phyloP scores from a whole-genome alignment of 2,113 vertebrate species.

The Melanotaenia duboulayi region DNA sequence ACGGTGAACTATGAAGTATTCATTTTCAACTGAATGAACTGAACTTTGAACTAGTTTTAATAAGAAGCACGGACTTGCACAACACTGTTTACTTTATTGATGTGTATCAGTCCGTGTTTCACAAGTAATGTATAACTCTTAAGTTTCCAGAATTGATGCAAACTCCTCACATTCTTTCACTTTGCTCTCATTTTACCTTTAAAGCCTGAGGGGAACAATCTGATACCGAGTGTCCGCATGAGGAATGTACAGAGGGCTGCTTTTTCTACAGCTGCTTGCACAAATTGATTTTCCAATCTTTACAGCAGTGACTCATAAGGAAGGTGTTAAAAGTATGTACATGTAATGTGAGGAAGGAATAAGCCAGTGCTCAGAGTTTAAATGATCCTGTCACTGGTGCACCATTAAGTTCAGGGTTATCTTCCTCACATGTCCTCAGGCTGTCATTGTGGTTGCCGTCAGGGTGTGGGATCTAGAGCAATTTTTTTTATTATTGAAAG shows the following conservation, averaged over 20 bases:
- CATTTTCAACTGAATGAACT: no score
- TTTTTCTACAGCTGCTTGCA: conserved; percentile 55
- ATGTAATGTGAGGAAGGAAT: conserved; percentile 26
- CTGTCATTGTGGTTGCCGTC: not conserved
- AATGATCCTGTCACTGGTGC: conserved; percentile 60
- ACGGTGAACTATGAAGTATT: no score
- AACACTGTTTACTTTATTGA: not conserved
- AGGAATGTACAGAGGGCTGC: conserved; percentile 20
- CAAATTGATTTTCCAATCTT: conserved; percentile 67
- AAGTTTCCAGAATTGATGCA: not conserved
- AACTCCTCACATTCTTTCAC: not conserved
- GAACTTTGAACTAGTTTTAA: no score
- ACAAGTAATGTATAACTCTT: not conserved
- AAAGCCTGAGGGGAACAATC: conserved; percentile 35
- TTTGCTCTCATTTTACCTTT: conserved; percentile 22
- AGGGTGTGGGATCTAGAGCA: not conserved
- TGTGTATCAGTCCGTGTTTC: not conserved
- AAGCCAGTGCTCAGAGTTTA: conserved; percentile 16
- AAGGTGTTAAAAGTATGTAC: conserved; percentile 44
- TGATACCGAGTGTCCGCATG: conserved; percentile 26
- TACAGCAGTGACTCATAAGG: conserved; percentile 28
- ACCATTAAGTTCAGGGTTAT: conserved; percentile 30
- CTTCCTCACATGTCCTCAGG: conserved; percentile 1
- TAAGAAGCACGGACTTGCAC: no score
- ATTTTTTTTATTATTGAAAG: not conserved